Percentiles rank a stretch among this genome's conserved stretches.
phyloP scores from a whole-genome alignment of 1,140 invertebrate genomes.

The Drosophila albomicans region DNA sequence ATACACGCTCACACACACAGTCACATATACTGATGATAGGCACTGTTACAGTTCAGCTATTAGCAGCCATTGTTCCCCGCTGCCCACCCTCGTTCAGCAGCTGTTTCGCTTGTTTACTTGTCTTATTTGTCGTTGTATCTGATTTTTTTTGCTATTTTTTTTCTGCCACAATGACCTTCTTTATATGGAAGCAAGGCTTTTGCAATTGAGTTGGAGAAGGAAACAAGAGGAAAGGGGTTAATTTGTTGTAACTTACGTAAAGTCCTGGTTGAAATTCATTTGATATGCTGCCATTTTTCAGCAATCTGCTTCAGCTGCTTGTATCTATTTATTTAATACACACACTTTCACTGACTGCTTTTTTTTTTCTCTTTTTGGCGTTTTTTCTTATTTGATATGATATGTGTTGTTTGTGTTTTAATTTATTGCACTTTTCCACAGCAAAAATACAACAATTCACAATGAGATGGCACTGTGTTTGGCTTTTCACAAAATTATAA shows the following conservation, averaged over 20 bases:
- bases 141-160: slow-evolving; percentile 47
- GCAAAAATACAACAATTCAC: slow-evolving; percentile 15
- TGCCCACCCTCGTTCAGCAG: slow-evolving; percentile 38
- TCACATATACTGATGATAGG: slow-evolving; percentile 34
- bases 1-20: slow-evolving; percentile 50
- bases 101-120: slow-evolving; percentile 71
- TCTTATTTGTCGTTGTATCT: slow-evolving; percentile 67
- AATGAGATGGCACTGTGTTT: slow-evolving; percentile 8
- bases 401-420: not conserved
- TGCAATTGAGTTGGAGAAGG: slow-evolving; percentile 12
- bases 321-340: slow-evolving; percentile 37
- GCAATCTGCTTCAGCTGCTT: slow-evolving; percentile 48
- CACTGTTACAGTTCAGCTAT: slow-evolving; percentile 57
- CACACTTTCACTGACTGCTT: slow-evolving; percentile 68
- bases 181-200: slow-evolving; percentile 58
- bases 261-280: slow-evolving; percentile 84
- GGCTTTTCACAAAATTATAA: not conserved
- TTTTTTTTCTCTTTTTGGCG: slow-evolving; percentile 8
- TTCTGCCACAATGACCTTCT: slow-evolving; percentile 69
- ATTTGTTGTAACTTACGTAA: slow-evolving; percentile 79
- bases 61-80: slow-evolving; percentile 37
- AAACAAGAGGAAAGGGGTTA: slow-evolving; percentile 5
- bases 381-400: slow-evolving; percentile 20
- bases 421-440: slow-evolving; percentile 18
- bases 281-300: slow-evolving; percentile 76